A percentile compares a stretch with the other conserved stretches of the same genome.
Conservation (phyloP, 1,140 invertebrate genomes). For the Penaeus japonicus region DNA sequence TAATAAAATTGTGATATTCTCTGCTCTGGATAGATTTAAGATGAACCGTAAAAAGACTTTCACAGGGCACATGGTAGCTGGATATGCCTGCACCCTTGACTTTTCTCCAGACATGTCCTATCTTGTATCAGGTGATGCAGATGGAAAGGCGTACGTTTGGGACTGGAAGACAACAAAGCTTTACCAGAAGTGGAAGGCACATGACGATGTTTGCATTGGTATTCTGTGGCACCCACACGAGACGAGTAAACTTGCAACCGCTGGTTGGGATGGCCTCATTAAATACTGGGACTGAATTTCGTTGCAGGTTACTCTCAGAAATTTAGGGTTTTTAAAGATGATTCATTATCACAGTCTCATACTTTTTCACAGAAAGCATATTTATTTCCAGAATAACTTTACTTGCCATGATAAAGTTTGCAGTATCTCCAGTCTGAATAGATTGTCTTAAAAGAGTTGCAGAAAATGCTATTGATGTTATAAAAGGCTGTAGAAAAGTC, state of each 20-base stretch:
- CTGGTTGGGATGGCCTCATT: conserved; percentile 97
- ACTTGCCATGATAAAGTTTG: too few species aligned
- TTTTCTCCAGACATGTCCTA: conserved; percentile 99
- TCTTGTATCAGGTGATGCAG: conserved; percentile 97
- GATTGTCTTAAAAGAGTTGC: too few species aligned
- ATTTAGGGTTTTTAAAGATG: neutral
- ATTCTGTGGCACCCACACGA: conserved; percentile 99
- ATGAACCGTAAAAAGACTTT: conserved; percentile 98
- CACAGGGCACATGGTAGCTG: conserved; percentile 98
- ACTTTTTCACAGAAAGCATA: neutral
- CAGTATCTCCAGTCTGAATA: too few species aligned
- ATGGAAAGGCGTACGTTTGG: conserved; percentile 99
- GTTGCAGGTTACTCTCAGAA: neutral
- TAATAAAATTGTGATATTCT: conserved; percentile 98
- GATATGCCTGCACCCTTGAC: conserved; percentile 96
- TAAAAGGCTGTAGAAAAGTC: too few species aligned
- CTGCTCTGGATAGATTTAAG: conserved; percentile 95
- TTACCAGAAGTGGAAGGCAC: conserved; percentile 98
- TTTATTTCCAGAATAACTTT: too few species aligned
- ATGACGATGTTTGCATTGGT: conserved; percentile 95
- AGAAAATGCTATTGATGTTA: too few species aligned
- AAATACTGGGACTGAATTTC: conserved; percentile 94
- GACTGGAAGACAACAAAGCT: conserved; percentile 99
- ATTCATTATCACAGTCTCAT: neutral
- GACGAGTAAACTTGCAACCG: conserved; percentile 93